Conservation (phyloP, 1,140 invertebrate genomes). For the Choristoneura fumiferana region DNA sequence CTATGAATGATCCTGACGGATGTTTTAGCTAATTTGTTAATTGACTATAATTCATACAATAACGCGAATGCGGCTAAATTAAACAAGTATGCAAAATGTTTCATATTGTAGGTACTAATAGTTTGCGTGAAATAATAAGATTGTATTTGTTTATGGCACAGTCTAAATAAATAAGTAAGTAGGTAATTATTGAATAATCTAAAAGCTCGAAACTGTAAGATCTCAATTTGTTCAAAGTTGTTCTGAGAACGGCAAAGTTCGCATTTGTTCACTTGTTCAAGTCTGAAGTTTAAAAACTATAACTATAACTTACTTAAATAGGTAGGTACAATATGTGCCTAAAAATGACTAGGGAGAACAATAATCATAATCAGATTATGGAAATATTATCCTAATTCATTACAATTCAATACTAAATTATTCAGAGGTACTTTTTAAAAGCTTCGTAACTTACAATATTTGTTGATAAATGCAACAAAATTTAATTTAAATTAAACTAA, state of each 20-base stretch:
- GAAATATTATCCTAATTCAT: constrained; percentile 38
- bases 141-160: constrained; percentile 3
- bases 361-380: constrained; percentile 33
- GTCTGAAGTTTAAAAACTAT: not conserved
- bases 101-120: no score
- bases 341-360: constrained; percentile 43
- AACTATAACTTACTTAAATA: constrained; percentile 25
- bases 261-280: no score
- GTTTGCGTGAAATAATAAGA: not conserved
- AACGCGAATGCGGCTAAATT: no score
- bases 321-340: constrained; percentile 30
- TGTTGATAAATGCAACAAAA: constrained; percentile 61
- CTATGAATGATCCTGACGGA: no score
- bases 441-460: constrained; percentile 18
- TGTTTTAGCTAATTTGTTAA: no score
- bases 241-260: not conserved
- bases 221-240: constrained; percentile 4
- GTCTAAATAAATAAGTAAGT: constrained; percentile 6
- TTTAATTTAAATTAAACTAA: constrained; percentile 35
- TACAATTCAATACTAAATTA: constrained; percentile 34
- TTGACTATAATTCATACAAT: no score
- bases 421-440: constrained; percentile 23
- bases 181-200: not conserved
- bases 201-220: constrained; percentile 8
- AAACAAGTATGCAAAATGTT: no score